A percentile compares a stretch with the other conserved stretches of the same genome.
Evolutionary conservation across 2,113 vertebrate genomes (phyloP).

Genomic region (Todiramphus saurophagus): DNA sequence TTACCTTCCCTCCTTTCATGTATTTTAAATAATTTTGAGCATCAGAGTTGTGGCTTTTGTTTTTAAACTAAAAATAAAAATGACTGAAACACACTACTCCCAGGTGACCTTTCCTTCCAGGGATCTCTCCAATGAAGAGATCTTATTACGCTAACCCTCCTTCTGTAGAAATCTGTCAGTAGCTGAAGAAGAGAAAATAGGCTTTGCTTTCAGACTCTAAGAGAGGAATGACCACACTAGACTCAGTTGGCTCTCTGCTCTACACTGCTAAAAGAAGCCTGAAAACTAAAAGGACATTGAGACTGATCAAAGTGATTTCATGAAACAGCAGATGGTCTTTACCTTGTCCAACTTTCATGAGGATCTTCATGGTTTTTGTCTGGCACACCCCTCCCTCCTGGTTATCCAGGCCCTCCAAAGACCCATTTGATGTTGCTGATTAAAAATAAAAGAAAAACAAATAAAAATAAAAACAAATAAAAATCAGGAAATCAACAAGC

Average conservation of each 20-base stretch:
- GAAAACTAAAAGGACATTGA: constrained; percentile 48
- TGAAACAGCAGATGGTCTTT: constrained; percentile 77
- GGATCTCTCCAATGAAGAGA: constrained; percentile 54
- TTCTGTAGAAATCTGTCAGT: constrained; percentile 59
- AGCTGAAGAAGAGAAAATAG: constrained; percentile 48
- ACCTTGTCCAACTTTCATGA: constrained; percentile 99
- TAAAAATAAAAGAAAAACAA: constrained; percentile 78
- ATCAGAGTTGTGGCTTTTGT: constrained; percentile 56
- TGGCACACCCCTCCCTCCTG: constrained; percentile 98
- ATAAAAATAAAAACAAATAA: constrained; percentile 70
- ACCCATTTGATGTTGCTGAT: constrained; percentile 97
- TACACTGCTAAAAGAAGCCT: constrained; percentile 21
- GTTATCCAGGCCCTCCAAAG: constrained; percentile 98
- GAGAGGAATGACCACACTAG: constrained; percentile 11
- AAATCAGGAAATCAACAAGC: constrained; percentile 76
- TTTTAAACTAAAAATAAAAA: constrained; percentile 64
- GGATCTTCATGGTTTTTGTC: constrained; percentile 98
- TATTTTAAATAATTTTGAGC: constrained; percentile 63
- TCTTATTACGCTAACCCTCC: constrained; percentile 15
- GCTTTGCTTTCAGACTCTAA: constrained; percentile 47
- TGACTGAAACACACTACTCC: constrained; percentile 50
- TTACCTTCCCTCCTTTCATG: constrained; percentile 62
- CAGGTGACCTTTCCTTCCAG: constrained; percentile 52
- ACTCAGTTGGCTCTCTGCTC: neutral
- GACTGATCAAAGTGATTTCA: constrained; percentile 57